Base-by-base conservation (phyloP, 2,888 invertebrate species). In the Pterostichus madidus region DNA sequence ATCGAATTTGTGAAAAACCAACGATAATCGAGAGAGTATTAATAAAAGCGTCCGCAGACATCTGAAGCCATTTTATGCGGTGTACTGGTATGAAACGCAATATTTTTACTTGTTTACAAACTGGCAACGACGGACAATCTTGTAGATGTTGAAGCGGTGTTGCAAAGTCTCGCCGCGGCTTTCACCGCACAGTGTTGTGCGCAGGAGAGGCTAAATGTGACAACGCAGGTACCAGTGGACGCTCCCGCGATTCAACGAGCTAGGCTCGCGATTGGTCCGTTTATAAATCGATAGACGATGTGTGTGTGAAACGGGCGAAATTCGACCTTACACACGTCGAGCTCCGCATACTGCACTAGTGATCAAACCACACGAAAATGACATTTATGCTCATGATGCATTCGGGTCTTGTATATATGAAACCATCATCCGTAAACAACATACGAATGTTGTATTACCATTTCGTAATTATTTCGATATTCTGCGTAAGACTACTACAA, bases 261-360 rank as follows among this genome's bases (percentile, higher is more conserved):
- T 86, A 84, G 88, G 92, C 91, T 89, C 92, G 91, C 91, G 90
- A 93, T 93, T 93, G 93, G 93, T 90, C 91, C 90, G 90, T 90
- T 89, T 90, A 87, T 88, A 91, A 92, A 93, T 93, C 93, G 93
- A 93, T 93, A 92, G 92, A 90, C 91, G 91, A 92, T 81, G 83
- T 81, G 61, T 81, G 68, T 52, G 77, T 68, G 77, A 59, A 64
- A 39, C 64, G 32, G 11, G 53, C 83, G 83, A 83, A 76, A 59
- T 44, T 83, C 75, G 64, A 35, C 82, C 82, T 73, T 82, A 82
- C 61, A 24, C 35, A 75, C 61, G 61, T 71, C 46, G 76, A 52
- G 39, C 82, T 82, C 82, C 61, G 82, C 82, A 75, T 75, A 81
- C 81, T 81, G 81, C 81, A 81, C 81, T 81, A 82, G 44, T 10